Percentiles rank a stretch among this genome's conserved stretches.
Evolutionary conservation across 2,113 vertebrate genomes (phyloP).

Genomic region (Addax nasomaculatus): DNA sequence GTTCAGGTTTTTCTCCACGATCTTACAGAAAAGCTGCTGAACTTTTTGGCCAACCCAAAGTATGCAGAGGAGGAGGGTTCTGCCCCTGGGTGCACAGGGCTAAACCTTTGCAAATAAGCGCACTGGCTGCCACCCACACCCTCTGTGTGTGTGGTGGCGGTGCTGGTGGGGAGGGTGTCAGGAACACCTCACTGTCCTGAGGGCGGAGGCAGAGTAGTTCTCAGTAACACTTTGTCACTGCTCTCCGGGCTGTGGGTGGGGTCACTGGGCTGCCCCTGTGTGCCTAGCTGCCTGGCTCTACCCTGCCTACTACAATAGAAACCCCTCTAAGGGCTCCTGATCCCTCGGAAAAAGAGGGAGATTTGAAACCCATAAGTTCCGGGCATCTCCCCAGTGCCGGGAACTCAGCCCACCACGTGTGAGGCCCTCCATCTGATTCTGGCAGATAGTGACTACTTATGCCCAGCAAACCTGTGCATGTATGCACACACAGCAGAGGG

Average conservation of each 20-base stretch:
- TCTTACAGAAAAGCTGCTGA: background rate
- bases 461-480: background rate
- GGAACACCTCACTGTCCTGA: rapidly evolving
- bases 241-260: background rate
- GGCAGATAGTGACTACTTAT: background rate
- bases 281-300: background rate
- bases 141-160: background rate
- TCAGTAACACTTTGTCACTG: background rate
- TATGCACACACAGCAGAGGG: background rate
- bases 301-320: background rate
- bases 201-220: background rate
- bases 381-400: background rate
- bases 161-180: background rate
- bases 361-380: background rate
- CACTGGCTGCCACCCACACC: background rate
- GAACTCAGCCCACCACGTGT: background rate
- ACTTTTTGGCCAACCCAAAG: background rate
- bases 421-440: background rate
- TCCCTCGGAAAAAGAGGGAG: background rate
- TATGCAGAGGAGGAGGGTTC: background rate
- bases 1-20: background rate
- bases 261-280: background rate
- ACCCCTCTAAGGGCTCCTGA: background rate
- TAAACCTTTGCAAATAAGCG: background rate
- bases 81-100: background rate